phyloP scores from a whole-genome alignment of 2,113 vertebrate species.

The Phaethon lepturus region DNA sequence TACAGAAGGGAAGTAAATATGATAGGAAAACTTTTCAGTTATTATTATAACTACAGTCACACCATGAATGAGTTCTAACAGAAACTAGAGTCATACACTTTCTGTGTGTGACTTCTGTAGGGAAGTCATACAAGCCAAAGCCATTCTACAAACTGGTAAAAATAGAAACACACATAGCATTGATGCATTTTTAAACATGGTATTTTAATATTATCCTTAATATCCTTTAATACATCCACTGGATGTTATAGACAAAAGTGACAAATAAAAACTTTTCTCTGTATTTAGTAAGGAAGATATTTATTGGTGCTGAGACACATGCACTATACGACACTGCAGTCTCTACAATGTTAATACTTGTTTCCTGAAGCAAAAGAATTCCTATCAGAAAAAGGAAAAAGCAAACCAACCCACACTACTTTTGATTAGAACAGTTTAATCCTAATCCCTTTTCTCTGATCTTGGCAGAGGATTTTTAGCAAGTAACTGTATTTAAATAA shows the following conservation, averaged over 20 bases:
- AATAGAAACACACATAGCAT: background rate
- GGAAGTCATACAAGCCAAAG: background rate
- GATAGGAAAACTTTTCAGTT: background rate
- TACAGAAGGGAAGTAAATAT: background rate
- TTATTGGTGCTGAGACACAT: background rate
- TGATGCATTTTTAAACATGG: background rate
- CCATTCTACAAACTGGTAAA: background rate
- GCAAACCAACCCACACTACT: background rate
- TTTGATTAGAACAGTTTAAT: conserved; percentile 83
- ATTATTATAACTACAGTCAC: background rate
- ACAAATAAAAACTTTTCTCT: background rate
- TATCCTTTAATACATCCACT: background rate
- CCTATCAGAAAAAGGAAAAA: background rate
- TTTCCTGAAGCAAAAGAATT: conserved; percentile 57
- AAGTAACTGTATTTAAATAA: conserved; percentile 89
- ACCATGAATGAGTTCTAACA: background rate
- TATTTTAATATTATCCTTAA: background rate
- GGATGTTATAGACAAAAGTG: background rate
- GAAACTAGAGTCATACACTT: background rate
- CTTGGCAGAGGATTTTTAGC: conserved; percentile 82
- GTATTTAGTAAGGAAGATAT: background rate
- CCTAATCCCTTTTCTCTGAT: conserved; percentile 89
- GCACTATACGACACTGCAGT: background rate
- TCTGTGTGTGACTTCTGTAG: background rate
- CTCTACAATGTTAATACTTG: conserved; percentile 46